Base-by-base conservation (phyloP, 2,888 invertebrate species). In the Volucella inflata region DNA sequence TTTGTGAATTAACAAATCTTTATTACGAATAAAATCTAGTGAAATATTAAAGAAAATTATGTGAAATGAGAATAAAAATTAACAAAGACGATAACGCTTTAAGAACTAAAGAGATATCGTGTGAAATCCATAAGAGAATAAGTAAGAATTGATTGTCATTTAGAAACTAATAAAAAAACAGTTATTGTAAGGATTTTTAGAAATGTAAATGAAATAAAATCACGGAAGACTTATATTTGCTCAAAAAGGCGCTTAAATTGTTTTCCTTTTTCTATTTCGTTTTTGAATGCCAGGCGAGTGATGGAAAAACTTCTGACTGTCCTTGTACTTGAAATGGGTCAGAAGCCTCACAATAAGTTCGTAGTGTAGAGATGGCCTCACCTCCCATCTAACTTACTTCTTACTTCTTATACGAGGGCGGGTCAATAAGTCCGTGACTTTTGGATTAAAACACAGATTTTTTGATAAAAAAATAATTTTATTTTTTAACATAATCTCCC, bases 151-250 rank as follows among this genome's bases (percentile, higher is more conserved):
- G 65, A 70, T 70, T 36, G 74, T 65, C 74, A 70, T 79, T 79
- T 75, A 60, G 60, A 79, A 74, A 30, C 30, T 6, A 6, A 30
- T 6, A 30, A 30, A 30, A 30, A 30, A 4, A 30, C 30, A 30
- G 51, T 65, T 70, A 84, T 30, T 79, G 79, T 80, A 85, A 77
- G 81, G 62, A 77, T 77, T 85, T 85, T 81, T 85, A 77, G 84
- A 76, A 76, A 85, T 62, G 46, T 67, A 72, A 71, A 76, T 81
- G 62, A 76, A 85, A 85, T 81, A 77, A 79, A 85, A 81, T 77
- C 48, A 77, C 59, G 81, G 55, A 81, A 85, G 76, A 85, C 81
- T 84, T 67, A 81, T 77, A 81, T 81, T 85, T 85, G 81, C 81
- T 85, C 85, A 77, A 85, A 72, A 44, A 59, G 16, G 38, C 51